These are phyloP conservation scores for Brachypteracias leptosomus DNA, from an alignment of 2,113 vertebrate species.

Conservation along the genomic window DNA sequence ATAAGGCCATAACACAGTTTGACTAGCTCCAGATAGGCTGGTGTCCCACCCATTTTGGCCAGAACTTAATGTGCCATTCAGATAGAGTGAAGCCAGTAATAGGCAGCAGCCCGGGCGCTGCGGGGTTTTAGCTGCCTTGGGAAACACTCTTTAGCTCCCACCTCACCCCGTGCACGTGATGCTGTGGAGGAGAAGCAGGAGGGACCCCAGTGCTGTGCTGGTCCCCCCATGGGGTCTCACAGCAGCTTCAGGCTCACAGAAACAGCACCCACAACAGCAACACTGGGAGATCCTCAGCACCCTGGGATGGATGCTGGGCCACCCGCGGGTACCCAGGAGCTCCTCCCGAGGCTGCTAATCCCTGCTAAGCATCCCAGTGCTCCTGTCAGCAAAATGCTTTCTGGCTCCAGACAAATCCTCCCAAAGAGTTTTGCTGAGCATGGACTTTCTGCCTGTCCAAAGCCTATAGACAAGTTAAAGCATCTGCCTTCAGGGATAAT, in stretches of 20 bases:
- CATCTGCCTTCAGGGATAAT: constrained; percentile 56
- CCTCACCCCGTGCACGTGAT: background rate
- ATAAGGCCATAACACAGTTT: constrained; percentile 70
- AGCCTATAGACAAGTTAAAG: constrained; percentile 54
- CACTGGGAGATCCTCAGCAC: accelerated
- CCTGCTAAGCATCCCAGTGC: constrained; percentile 29
- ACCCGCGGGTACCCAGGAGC: background rate
- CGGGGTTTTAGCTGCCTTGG: constrained; percentile 4
- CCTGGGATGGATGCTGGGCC: background rate
- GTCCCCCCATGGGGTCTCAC: accelerated
- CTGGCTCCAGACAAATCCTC: constrained; percentile 59
- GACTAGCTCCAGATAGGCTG: constrained; percentile 41
- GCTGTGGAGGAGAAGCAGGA: background rate
- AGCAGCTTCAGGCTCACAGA: accelerated
- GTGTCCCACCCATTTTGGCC: constrained; percentile 59
- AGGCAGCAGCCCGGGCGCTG: constrained; percentile 42
- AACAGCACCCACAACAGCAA: background rate
- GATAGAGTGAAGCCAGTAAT: constrained; percentile 56
- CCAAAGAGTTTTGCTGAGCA: constrained; percentile 65
- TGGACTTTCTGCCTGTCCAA: background rate
- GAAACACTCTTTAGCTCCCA: background rate
- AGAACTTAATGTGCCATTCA: constrained; percentile 70
- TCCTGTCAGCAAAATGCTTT: constrained; percentile 51
- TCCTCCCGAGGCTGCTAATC: constrained; percentile 33
- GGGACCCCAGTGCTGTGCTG: background rate